Base-by-base conservation (phyloP, 2,797 vertebrate species). In the Scleropages formosus region DNA sequence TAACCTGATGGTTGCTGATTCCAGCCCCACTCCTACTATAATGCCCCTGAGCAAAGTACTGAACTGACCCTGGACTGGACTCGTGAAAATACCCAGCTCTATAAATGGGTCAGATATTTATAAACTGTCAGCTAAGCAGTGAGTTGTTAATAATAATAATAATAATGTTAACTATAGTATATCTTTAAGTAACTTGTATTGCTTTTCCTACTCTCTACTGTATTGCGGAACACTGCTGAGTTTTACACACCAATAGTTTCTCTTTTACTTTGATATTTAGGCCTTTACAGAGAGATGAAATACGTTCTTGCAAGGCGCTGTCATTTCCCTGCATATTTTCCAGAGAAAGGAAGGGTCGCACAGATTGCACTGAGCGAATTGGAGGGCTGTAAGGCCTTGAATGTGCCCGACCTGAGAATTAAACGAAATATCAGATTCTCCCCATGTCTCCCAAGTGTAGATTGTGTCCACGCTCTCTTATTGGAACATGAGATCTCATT, bases 401-500 rank as follows among this genome's bases (percentile, higher is more conserved):
- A 49, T 26, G 3, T 70, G 20, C 22, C 67, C 47, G 20, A n/a
- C n/a, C 51, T 22, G 56, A 8, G 16, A 71, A 71, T 31, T 71
- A 22, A 71, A 58, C 51, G 47, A 71, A 51, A 71, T 56, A 58
- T 26, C 24, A 51, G 47, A 27, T 51, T 69, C 47, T 44, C 11
- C 16, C 46, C 31, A 3, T 73, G 31, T 39, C 31, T 39, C 6
- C n/a, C 31, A 39, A 39, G 24, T n/a, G 53, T 20, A 27, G 51
- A 58, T 56, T 22, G 24, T 18, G 58, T 65, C 22, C 31, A 65
- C 15, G 65, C 16, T 8, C 4, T 20, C 71, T 46, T 61, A 44
- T 61, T 44, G 71, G 20, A 60, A 73, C 20, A 13, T 24, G n/a
- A 61, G 58, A 20, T 72, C n/a, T 39, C 9, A 26, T 72, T 49